Conservation (phyloP, 2,797 vertebrate species). For the Xiphorhynchus erythropygius region DNA sequence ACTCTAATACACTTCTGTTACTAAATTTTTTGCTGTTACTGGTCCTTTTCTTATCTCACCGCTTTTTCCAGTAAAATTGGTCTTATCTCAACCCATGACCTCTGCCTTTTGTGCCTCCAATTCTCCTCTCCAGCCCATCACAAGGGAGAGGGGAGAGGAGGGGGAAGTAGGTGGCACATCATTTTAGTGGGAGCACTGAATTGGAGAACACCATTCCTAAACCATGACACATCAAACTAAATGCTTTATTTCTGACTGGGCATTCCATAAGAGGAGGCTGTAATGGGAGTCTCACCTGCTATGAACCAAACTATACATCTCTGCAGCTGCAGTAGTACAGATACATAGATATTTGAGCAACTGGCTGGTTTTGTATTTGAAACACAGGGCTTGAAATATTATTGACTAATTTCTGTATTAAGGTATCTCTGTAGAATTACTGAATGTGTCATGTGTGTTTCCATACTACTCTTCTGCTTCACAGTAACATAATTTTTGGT, state of each 20-base stretch:
- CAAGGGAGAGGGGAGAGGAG: fast-evolving
- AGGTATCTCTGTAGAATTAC: neutral
- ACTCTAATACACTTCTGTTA: neutral
- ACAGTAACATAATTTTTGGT: neutral
- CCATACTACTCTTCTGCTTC: neutral
- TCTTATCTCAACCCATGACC: fast-evolving
- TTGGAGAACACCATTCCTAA: neutral
- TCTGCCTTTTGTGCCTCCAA: neutral
- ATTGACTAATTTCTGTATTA: neutral
- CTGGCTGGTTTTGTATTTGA: neutral
- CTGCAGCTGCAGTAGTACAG: neutral
- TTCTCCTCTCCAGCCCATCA: neutral
- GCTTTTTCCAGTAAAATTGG: neutral
- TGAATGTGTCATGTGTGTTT: neutral
- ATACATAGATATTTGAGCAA: neutral
- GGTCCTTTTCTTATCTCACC: neutral
- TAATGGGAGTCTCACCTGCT: neutral
- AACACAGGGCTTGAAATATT: neutral
- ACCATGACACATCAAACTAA: neutral
- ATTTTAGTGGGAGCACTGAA: neutral
- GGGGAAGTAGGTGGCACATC: fast-evolving
- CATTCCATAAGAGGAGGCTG: fast-evolving
- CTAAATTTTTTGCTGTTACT: neutral
- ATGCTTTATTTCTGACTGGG: neutral
- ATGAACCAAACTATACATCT: neutral